Percentiles rank a stretch among this genome's conserved stretches.
phyloP scores from a whole-genome alignment of 2,113 vertebrate species.

The Dromiciops gliroides region DNA sequence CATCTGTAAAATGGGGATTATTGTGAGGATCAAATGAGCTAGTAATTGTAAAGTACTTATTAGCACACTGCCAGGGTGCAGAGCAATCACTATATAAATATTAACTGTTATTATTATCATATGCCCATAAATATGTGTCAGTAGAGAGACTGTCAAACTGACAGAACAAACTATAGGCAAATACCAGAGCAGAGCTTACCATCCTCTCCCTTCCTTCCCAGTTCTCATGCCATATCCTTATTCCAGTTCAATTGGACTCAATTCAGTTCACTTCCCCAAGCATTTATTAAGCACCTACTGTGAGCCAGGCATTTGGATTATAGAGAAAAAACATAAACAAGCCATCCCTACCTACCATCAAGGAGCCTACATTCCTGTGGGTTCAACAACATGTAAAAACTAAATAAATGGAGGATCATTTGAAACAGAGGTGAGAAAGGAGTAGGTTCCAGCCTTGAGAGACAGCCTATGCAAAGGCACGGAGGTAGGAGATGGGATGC shows the following conservation, averaged over 20 bases:
- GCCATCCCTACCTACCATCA: too few relatives aligned
- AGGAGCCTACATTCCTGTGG: too few relatives aligned
- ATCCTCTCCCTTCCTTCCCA: not conserved
- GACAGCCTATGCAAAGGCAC: too few relatives aligned
- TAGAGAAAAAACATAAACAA: too few relatives aligned
- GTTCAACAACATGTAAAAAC: too few relatives aligned
- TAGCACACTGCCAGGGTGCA: not conserved
- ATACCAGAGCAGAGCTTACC: not conserved
- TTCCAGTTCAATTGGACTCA: not conserved
- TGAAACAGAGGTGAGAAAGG: too few relatives aligned
- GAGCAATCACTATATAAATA: not conserved
- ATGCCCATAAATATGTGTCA: not conserved
- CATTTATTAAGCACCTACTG: too few relatives aligned
- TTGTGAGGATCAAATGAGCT: not conserved
- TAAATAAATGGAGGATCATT: too few relatives aligned
- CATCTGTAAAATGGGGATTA: not conserved
- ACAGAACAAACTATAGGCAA: not conserved
- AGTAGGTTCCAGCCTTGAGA: too few relatives aligned
- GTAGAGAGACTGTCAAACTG: not conserved
- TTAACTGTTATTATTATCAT: not conserved
- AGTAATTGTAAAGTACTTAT: not conserved
- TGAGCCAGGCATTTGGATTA: too few relatives aligned
- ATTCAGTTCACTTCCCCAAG: not conserved
- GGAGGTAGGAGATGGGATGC: too few relatives aligned
- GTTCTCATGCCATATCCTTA: not conserved